Evolutionary conservation across 23 tunicate species (phyloP), one percentile per base, ranked within the genome.

Genomic region (Oikopleura dioica): DNA sequence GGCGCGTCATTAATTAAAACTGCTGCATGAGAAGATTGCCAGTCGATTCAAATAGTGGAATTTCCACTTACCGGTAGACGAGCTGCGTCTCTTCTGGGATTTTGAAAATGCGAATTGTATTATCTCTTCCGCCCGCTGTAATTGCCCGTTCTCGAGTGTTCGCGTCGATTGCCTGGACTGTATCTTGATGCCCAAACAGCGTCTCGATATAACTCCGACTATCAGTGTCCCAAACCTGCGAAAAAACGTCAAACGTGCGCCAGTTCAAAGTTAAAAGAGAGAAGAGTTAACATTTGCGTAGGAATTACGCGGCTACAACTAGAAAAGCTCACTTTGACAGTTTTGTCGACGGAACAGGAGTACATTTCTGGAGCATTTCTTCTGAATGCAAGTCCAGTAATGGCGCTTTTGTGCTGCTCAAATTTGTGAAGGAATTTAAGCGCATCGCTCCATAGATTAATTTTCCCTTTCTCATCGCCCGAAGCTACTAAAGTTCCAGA

Each of bases 161-260:
- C 36, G 88, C 81, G 69, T 94, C 99, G 44, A 87, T 83, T 2
- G 99, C 81, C 59, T 76, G 87, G 0, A 81, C 83, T 21, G 69
- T 44, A 37, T 86, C 85, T 59, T 86, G 95, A 59, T 94, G 95
- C 21, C 99, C 95, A 75, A 81, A 94, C 59, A 94, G 38, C 1
- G 99, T 94, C 51, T 94, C 99, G 37, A 94, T 85, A 78, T 86
- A 94, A 37, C 84, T 83, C 86, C 87, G 79, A n/a, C 68, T 76
- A 4, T 87, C 95, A 12, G 86, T 68, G 76, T 94, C 83, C 99
- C 99, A 94, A 0, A 89, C 89, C 55, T 89, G n/a, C n/a, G n/a
- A n/a, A n/a, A n/a, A n/a, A n/a, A n/a, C n/a, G n/a, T n/a, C n/a
- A n/a, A n/a, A n/a, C n/a, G n/a, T n/a, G n/a, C n/a, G n/a, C n/a